Conservation (phyloP, 2,888 invertebrate species). For the Drosophila antonietae region DNA sequence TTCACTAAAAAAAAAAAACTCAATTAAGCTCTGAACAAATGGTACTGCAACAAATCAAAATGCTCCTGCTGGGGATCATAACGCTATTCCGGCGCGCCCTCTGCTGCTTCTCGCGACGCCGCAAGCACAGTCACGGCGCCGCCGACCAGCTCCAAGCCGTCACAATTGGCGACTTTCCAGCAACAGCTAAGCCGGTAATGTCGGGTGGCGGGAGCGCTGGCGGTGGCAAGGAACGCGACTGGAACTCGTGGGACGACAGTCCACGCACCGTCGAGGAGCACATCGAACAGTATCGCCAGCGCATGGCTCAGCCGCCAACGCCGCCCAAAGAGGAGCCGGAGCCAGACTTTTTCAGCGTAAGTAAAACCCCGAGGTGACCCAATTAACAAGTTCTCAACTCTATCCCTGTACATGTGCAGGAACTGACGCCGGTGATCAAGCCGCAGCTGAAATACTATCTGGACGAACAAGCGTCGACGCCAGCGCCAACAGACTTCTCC, state of each 20-base stretch:
- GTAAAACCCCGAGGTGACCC: slow-evolving; percentile 5
- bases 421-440: slow-evolving; percentile 88
- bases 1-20: not conserved
- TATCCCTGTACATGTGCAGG: slow-evolving; percentile 79
- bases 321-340: slow-evolving; percentile 84
- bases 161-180: slow-evolving; percentile 83
- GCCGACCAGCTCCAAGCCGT: slow-evolving; percentile 86
- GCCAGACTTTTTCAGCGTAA: slow-evolving; percentile 87
- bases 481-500: slow-evolving; percentile 80
- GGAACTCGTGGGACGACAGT: slow-evolving; percentile 88
- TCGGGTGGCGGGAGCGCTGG: not conserved
- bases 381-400: not conserved
- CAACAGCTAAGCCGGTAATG: slow-evolving; percentile 11
- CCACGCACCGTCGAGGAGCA: slow-evolving; percentile 87
- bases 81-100: slow-evolving; percentile 87
- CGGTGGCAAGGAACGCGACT: slow-evolving; percentile 82
- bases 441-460: slow-evolving; percentile 87
- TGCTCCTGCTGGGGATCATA: slow-evolving; percentile 86
- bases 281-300: slow-evolving; percentile 87
- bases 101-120: slow-evolving; percentile 87
- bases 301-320: slow-evolving; percentile 85
- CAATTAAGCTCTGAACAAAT: slow-evolving; percentile 55
- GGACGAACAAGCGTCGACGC: slow-evolving; percentile 70
- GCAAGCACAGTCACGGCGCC: slow-evolving; percentile 81
- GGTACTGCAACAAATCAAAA: slow-evolving; percentile 86